Evolutionary conservation across 2,113 vertebrate species (phyloP), one percentile per base, ranked within the genome.

Genomic region (Todiramphus chloris): DNA sequence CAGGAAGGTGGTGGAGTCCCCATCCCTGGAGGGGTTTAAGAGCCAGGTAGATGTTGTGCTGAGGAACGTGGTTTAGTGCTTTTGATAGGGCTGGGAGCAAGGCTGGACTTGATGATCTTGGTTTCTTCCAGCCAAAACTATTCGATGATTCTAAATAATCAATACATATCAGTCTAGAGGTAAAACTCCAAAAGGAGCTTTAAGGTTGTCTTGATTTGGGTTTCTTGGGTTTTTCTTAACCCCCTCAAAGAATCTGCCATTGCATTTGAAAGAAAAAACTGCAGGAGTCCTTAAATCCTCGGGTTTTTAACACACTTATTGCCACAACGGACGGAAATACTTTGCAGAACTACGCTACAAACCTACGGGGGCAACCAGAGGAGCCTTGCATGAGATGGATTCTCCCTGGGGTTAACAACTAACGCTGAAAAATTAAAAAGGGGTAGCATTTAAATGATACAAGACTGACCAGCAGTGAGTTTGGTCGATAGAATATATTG

Each of bases 361-460:
- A 63, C 68, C 62, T 20, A n/a, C 5, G 43, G 50, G 46, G 50
- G 35, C 78, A 95, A 67, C 66, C 56, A 90, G 35, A 80, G 16
- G 37, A 94, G 37, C 53, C 62, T 83, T 79, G n/a, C 56, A 96
- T 90, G 79, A 94, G 58, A 96, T 39, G 35, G 51, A 85, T 93
- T 86, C 77, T 96, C 15, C 4, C 41, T 56, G 19, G 43, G 77
- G 41, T 46, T 91, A 95, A 74, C 74, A 88, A 70, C 19, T 67
- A 87, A 91, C 12, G 53, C 83, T 39, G 83, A 82, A 76, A 90
- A 92, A 35, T 0, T 74, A 51, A 55, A 75, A 92, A 96, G 80
- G 77, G 66, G 59, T 60, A 79, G 68, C 11, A 3, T 83, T 96
- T 78, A 75, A 70, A 62, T 83, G 37, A 68, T 6, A 48, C 6